A percentile compares a stretch with the other conserved stretches of the same genome.
phyloP scores from a whole-genome alignment of 1,140 invertebrate species.

The Macrobrachium nipponense region DNA sequence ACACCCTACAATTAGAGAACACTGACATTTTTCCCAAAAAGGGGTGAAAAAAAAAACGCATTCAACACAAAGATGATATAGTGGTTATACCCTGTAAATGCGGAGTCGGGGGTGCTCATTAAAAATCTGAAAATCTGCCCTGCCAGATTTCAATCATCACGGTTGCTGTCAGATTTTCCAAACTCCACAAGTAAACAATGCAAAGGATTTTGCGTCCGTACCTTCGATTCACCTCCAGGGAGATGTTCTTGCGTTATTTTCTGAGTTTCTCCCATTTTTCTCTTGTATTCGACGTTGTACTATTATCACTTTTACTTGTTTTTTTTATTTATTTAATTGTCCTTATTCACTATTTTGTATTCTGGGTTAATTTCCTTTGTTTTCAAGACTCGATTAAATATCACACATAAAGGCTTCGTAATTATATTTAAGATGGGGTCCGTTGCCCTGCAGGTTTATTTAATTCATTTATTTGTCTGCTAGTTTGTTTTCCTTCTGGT shows the following conservation, averaged over 20 bases:
- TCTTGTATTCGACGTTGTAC: not conserved
- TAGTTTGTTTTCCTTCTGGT: too few relatives aligned
- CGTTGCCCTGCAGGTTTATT: too few relatives aligned
- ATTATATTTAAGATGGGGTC: too few relatives aligned
- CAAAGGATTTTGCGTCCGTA: too few relatives aligned
- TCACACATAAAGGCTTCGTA: too few relatives aligned
- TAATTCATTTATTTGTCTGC: too few relatives aligned
- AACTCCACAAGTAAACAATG: too few relatives aligned
- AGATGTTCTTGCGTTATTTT: too few relatives aligned
- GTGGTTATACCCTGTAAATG: constrained; percentile 10
- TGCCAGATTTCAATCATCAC: not conserved
- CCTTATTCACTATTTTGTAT: not conserved
- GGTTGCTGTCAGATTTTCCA: not conserved
- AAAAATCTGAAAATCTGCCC: too few relatives aligned
- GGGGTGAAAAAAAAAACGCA: not conserved
- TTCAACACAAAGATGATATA: constrained; percentile 14
- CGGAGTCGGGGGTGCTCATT: not conserved
- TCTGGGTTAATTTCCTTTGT: not conserved
- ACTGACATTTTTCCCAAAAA: not conserved
- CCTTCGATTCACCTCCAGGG: too few relatives aligned
- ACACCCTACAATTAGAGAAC: not conserved
- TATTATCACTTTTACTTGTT: not conserved
- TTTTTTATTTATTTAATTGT: not conserved
- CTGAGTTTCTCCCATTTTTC: too few relatives aligned
- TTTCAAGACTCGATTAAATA: not conserved